Percentiles rank a stretch among this genome's conserved stretches.
Evolutionary conservation across 2,113 vertebrate genomes (phyloP).

Genomic region (Leptobrachium ailaonicum): DNA sequence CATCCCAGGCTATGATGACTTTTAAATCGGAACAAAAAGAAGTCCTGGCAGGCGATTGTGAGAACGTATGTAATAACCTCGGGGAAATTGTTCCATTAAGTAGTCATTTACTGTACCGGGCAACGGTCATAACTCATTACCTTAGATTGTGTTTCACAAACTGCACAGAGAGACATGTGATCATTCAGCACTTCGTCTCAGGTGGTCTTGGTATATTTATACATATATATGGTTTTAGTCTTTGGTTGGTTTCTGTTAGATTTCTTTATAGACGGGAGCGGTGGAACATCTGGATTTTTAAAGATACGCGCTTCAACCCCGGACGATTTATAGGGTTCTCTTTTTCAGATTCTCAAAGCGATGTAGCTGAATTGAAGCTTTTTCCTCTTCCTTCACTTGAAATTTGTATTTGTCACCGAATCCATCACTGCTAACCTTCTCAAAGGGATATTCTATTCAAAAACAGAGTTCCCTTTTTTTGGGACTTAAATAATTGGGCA

Average conservation of each 20-base stretch:
- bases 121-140: slow-evolving; percentile 16
- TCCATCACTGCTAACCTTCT: no score
- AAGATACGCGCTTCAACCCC: slow-evolving; percentile 23
- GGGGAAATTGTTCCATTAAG: slow-evolving; percentile 7
- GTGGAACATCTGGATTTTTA: slow-evolving; percentile 29
- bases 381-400: no score
- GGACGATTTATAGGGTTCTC: slow-evolving; percentile 24
- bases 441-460: no score
- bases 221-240: no score
- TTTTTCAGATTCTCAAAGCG: not conserved
- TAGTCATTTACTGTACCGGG: not conserved
- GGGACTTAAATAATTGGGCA: no score
- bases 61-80: no score
- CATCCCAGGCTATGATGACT: no score
- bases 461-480: no score
- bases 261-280: slow-evolving; percentile 21
- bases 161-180: not conserved
- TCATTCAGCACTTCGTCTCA: not conserved
- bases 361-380: not conserved
- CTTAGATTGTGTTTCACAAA: slow-evolving; percentile 19
- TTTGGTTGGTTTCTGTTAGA: slow-evolving; percentile 9
- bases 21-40: no score
- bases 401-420: no score
- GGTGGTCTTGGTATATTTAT: slow-evolving; percentile 16
- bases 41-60: no score